Evolutionary conservation across 2,797 vertebrate genomes (phyloP), one percentile per base, ranked within the genome.

Genomic region (Karalla daura): DNA sequence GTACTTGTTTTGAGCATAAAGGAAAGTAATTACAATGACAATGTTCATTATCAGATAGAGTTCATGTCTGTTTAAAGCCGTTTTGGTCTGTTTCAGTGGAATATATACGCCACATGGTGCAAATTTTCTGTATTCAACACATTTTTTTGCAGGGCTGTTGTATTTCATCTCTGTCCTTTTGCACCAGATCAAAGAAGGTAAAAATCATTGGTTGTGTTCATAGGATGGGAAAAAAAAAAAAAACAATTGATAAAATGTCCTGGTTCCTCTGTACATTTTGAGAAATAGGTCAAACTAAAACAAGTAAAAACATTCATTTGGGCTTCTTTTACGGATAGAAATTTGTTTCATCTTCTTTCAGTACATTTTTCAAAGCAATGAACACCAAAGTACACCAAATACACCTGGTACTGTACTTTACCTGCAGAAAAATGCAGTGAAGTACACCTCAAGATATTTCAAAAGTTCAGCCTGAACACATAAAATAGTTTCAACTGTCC

Each of bases 1-100:
- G 49, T 45, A n/a, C n/a, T n/a, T 3, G 28, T 15, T 39, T 27
- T 9, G 39, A 52, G n/a, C 51, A 47, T 64, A 61, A 45, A 62
- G 50, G 18, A 23, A 50, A 28, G 39, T 27, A 20, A 55, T 70
- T 53, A 47, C 15, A 15, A 40, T 35, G 28, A 30, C 27, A 72
- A 45, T 41, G 53, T 37, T 20, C 1, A 27, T 56, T 51, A 69
- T 64, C 50, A 44, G 7, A 43, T 30, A 5, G 36, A 36, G n/a
- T 35, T 39, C 1, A 28, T 40, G 54, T 27, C 27, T 32, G 21
- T 21, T 49, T 15, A 61, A 65, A 46, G 27, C 11, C n/a, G 7
- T 1, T 1, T 37, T 41, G 35, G 11, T 45, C 8, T 35, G 3
- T 36, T 51, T 2, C 2, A 32, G 61, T 13, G 39, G 17, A 5